Evolutionary conservation across 2,888 invertebrate species (phyloP), one percentile per base, ranked within the genome.

Genomic region (Nomada fucata): DNA sequence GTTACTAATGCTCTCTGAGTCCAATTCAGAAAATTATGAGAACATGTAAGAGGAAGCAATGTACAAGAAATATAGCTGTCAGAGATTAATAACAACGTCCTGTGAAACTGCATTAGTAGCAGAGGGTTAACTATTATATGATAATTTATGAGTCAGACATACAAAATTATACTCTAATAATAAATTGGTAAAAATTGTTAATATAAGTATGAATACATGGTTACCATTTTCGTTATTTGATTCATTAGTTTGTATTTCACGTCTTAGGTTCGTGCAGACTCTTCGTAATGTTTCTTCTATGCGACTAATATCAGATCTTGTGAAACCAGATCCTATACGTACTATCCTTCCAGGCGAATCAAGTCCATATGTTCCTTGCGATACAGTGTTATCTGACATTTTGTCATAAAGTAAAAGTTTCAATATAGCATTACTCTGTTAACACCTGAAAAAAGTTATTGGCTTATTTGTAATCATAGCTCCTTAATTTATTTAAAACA

Each of bases 381-480:
- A 87, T 44, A 87, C 82, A 82, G 84, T 91, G 55, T 91, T 89
- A 53, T 91, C 91, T n/a, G 93, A 93, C 93, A 93, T 93, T 69
- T 55, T 89, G 61, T 84, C 57, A 65, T 23, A 53, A 59, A 55
- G 42, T 60, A 42, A 70, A 20, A 29, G n/a, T 57, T 60, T 85
- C 53, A 83, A 13, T 74, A 72, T 44, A 73, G 55, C 67, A 70
- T 73, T 42, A 77, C 63, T 63, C 79, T 74, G 59, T 79, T 72
- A 36, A 68, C 20, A 44, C 52, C 83, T 84, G 55, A 29, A 76
- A 80, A 69, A 69, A 18, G 26, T 50, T 57, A 9, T 42, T 53
- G 13, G 50, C 29, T 61, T 26, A 50, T 11, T 61, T 10, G 23
- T n/a, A n/a, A 52, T 20, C 50, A 18, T 20, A 52, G n/a, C 47